A percentile compares a stretch with the other conserved stretches of the same genome.
phyloP scores from a whole-genome alignment of 2,888 invertebrate genomes.

The Campaea margaritaria region DNA sequence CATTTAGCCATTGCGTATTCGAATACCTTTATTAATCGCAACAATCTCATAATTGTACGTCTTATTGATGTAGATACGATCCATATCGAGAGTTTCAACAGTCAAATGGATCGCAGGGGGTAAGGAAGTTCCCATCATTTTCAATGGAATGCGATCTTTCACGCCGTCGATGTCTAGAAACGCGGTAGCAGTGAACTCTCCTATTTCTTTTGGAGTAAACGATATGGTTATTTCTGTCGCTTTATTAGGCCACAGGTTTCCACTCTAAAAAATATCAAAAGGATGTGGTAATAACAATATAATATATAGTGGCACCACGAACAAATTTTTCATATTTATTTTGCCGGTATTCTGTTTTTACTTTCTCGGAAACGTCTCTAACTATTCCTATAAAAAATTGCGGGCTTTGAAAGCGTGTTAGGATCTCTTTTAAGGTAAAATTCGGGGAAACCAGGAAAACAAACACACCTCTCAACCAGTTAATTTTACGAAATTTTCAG shows the following conservation, averaged over 20 bases:
- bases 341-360: too few relatives aligned
- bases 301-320: too few relatives aligned
- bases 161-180: constrained; percentile 87
- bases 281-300: background rate
- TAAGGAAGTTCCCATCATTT: constrained; percentile 81
- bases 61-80: constrained; percentile 84
- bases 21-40: constrained; percentile 82
- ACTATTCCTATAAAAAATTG: too few relatives aligned
- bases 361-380: too few relatives aligned
- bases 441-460: too few relatives aligned
- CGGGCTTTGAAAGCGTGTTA: too few relatives aligned
- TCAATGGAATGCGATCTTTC: constrained; percentile 78
- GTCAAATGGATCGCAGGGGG: constrained; percentile 86
- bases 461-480: too few relatives aligned
- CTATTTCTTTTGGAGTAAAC: constrained; percentile 83
- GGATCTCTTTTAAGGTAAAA: too few relatives aligned
- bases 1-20: background rate
- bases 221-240: constrained; percentile 79
- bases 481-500: background rate
- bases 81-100: constrained; percentile 83
- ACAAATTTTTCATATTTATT: too few relatives aligned
- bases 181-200: constrained; percentile 75
- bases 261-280: constrained; percentile 70
- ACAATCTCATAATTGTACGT: constrained; percentile 86
- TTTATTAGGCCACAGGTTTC: constrained; percentile 86